These are phyloP conservation scores for Lacerta viridis DNA, from an alignment of 2,797 vertebrate species.

Conservation along the genomic window DNA sequence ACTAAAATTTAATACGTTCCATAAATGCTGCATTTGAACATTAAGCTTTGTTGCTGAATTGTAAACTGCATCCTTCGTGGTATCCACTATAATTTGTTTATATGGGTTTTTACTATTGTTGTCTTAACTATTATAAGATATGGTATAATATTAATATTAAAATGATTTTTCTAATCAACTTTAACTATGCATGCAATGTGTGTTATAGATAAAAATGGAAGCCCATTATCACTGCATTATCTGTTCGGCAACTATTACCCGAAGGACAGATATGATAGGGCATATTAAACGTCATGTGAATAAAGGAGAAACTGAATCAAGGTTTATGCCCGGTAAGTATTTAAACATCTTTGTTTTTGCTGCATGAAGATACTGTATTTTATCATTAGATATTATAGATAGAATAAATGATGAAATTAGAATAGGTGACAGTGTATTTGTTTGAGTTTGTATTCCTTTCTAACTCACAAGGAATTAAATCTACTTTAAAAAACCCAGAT, in stretches of 20 bases:
- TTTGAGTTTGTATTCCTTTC: not conserved
- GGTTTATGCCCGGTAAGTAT: constrained; percentile 84
- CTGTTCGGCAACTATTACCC: constrained; percentile 92
- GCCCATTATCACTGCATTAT: constrained; percentile 98
- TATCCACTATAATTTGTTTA: not conserved
- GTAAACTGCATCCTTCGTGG: not conserved
- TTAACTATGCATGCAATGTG: not conserved
- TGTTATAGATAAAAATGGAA: constrained; percentile 86
- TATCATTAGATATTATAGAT: rapidly evolving
- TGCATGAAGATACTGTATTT: not conserved
- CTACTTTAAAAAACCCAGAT: not conserved
- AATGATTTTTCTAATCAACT: constrained; percentile 5
- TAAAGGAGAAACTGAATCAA: constrained; percentile 94
- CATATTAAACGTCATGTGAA: constrained; percentile 94
- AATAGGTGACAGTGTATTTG: not conserved
- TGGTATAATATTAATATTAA: not conserved
- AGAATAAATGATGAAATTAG: not conserved
- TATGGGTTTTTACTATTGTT: not conserved
- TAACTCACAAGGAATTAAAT: not conserved
- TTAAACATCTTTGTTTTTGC: not conserved
- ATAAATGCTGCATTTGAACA: not conserved
- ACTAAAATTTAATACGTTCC: not conserved
- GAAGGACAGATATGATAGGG: constrained; percentile 95
- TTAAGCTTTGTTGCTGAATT: not conserved
- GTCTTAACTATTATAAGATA: not conserved